Percentiles rank a stretch among this genome's conserved stretches.
Evolutionary conservation across 2,888 invertebrate species (phyloP).

Genomic region (Xestia ashworthii): DNA sequence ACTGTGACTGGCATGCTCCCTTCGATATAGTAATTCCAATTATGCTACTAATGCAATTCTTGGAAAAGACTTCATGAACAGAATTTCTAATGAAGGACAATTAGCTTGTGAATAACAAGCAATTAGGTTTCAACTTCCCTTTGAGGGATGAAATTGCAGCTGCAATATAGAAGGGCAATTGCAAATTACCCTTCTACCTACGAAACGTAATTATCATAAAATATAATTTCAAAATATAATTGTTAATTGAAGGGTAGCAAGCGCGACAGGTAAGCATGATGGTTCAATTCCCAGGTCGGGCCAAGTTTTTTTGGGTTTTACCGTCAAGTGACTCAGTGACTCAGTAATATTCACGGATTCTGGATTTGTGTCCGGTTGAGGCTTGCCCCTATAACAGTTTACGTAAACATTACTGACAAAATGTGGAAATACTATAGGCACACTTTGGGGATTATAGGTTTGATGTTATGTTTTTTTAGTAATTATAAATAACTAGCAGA

Average conservation of each 20-base stretch:
- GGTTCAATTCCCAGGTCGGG: not conserved
- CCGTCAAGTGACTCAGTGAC: not conserved
- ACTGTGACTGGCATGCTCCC: not conserved
- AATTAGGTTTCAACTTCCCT: not conserved
- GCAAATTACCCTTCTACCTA: not conserved
- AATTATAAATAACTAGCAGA: not conserved
- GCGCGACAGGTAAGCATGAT: not conserved
- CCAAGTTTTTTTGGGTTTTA: not conserved
- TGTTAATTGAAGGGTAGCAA: not conserved
- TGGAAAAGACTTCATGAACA: not conserved
- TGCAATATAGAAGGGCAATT: not conserved
- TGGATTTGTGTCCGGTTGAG: not conserved
- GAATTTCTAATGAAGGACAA: not conserved
- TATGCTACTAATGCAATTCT: not conserved
- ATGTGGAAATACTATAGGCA: not conserved
- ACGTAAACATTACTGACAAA: not conserved
- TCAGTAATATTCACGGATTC: not conserved
- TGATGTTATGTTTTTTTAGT: not conserved
- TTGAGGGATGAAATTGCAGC: conserved; percentile 8
- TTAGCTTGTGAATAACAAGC: not conserved
- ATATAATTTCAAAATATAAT: not conserved
- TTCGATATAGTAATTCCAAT: not conserved
- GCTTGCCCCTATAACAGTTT: not conserved
- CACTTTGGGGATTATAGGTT: not conserved
- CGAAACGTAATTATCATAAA: not conserved